These are phyloP conservation scores for Meghimatium bilineatum DNA, from an alignment of 2,888 invertebrate species.

Conservation along the genomic window DNA sequence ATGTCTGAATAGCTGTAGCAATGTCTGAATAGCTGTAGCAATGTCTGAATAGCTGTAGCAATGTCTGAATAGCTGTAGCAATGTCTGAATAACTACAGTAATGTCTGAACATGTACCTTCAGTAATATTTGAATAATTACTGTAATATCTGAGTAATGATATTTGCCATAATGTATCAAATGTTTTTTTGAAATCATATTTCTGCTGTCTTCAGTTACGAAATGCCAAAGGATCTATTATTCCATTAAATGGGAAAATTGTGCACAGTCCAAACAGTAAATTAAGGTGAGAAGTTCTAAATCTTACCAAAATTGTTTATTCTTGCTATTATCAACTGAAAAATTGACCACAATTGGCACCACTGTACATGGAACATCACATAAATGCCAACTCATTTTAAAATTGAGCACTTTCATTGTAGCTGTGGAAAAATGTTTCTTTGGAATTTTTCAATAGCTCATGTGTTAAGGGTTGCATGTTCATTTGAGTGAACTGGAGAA, in stretches of 20 bases:
- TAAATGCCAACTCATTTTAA: too few relatives aligned
- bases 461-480: too few relatives aligned
- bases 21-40: too few relatives aligned
- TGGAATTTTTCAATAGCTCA: too few relatives aligned
- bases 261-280: conserved; percentile 33
- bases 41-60: too few relatives aligned
- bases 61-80: too few relatives aligned
- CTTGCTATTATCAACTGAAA: not conserved
- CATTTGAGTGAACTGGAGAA: too few relatives aligned
- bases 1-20: too few relatives aligned
- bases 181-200: not conserved
- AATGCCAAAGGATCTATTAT: conserved; percentile 51
- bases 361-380: not conserved
- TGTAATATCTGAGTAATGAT: not conserved
- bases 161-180: not conserved
- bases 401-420: too few relatives aligned
- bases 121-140: not conserved
- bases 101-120: too few relatives aligned
- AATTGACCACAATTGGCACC: not conserved
- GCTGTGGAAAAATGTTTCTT: too few relatives aligned
- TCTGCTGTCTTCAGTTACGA: conserved; percentile 49
- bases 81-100: too few relatives aligned
- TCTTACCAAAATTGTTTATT: not conserved
- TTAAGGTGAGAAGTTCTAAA: conserved; percentile 33
- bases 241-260: conserved; percentile 55